A percentile compares a stretch with the other conserved stretches of the same genome.
Evolutionary conservation across 1,140 invertebrate genomes (phyloP).

Genomic region (Cardiocondyla obscurior): DNA sequence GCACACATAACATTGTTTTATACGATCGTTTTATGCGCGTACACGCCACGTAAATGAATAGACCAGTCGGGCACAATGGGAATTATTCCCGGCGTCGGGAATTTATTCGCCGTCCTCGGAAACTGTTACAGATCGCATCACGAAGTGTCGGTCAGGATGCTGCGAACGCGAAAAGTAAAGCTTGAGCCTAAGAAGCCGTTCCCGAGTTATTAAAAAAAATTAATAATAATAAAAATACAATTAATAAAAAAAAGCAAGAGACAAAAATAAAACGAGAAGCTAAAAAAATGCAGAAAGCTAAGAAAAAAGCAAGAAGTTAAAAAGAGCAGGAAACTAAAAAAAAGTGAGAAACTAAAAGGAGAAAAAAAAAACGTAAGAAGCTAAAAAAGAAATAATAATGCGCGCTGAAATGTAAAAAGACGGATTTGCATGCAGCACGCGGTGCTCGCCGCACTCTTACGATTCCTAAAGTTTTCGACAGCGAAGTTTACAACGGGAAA

Average conservation of each 20-base stretch:
- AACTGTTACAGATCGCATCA: background rate
- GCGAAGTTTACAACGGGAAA: background rate
- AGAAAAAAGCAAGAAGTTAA: too few species aligned
- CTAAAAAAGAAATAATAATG: background rate
- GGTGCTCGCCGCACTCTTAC: background rate
- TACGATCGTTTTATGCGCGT: slow-evolving; percentile 10
- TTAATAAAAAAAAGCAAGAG: too few species aligned
- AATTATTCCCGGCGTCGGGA: background rate
- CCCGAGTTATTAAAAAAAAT: background rate
- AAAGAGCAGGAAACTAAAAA: too few species aligned
- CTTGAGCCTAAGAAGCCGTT: background rate
- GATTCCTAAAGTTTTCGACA: background rate
- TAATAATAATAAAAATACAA: too few species aligned
- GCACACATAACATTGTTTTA: slow-evolving; percentile 33
- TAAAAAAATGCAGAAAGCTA: too few species aligned
- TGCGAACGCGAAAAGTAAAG: background rate
- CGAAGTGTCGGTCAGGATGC: background rate
- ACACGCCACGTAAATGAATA: slow-evolving; percentile 4
- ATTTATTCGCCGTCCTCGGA: slow-evolving; percentile 4
- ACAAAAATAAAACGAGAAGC: too few species aligned
- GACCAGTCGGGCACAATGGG: background rate
- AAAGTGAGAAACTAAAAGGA: too few species aligned
- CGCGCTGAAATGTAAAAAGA: background rate
- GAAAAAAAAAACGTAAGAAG: too few species aligned
- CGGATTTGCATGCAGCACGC: background rate